Base-by-base conservation (phyloP, 2,888 invertebrate species). In the Latrodectus hesperus region DNA sequence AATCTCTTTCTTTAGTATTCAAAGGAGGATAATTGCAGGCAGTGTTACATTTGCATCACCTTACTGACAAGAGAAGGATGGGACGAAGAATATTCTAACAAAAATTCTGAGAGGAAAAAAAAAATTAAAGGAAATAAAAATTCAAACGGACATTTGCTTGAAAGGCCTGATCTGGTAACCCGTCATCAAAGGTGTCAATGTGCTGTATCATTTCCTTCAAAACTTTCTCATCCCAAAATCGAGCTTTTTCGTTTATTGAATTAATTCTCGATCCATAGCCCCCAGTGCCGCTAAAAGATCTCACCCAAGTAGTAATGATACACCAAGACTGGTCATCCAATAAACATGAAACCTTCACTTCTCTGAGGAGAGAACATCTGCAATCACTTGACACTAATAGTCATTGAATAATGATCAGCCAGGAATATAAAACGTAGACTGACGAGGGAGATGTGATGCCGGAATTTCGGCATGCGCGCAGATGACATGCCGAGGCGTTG, bases 291-390 rank as follows among this genome's bases (percentile, higher is more conserved):
- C 22, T 51, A 74, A 81, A 81, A 14, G 17, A 73, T 67, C 22
- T 65, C 81, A 72, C 72, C 51, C 81, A 77, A 72, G 86, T 76
- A 72, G 77, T 87, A 87, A 87, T 87, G 77, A 87, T 82, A 87
- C 77, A 53, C 71, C 55, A 51, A 67, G 68, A 26, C 65, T 76
- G 73, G 72, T 81, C 81, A 81, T 87, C 86, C 65, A 68, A 70
- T 72, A 77, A 87, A 87, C 73, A 81, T 81, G 86, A 87, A 87
- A 87, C 86, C 86, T 76, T 81, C 81, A 76, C 81, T 86, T 86
- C 80, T 86, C 80, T 38, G 38, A 38, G 38, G 4, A 38, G 38
- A 52, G 26, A 78, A 64, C 67, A 77, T 67, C 77, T 78, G 84
- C 78, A 78, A 84, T 73, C 71, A 84, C 51, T 49, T 81, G 86